phyloP scores from a whole-genome alignment of 2,888 invertebrate species.

The Philonicus albiceps region DNA sequence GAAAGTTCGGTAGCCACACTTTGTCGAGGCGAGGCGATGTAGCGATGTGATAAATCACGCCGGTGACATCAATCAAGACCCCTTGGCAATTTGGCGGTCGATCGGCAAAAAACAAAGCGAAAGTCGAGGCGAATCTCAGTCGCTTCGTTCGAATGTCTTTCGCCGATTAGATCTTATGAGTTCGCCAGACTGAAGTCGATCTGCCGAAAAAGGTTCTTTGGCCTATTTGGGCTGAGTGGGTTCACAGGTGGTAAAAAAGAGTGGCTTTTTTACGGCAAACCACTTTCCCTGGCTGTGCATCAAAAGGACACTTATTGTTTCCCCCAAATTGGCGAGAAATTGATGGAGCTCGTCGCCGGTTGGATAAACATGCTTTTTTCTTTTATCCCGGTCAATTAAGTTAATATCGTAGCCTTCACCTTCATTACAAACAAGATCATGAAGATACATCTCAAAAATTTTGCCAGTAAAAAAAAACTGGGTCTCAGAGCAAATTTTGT shows the following conservation, averaged over 20 bases:
- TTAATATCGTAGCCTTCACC: not conserved
- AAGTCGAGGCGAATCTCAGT: not conserved
- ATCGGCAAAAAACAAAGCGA: not conserved
- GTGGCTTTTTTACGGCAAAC: not conserved
- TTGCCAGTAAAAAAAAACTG: not conserved
- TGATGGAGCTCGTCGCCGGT: not conserved
- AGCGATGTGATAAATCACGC: conserved; percentile 7
- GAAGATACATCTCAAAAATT: not conserved
- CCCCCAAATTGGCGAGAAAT: not conserved
- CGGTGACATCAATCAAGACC: conserved; percentile 8
- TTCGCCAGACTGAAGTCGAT: not conserved
- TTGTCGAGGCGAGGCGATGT: not conserved
- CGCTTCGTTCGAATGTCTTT: not conserved
- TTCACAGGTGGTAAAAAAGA: not conserved
- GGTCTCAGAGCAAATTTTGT: not conserved
- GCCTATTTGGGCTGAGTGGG: not conserved
- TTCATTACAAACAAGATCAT: not conserved
- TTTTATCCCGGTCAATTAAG: not conserved
- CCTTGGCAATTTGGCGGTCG: not conserved
- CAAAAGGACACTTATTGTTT: not conserved
- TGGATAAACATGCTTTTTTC: not conserved
- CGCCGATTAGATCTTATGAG: not conserved
- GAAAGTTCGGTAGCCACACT: conserved; percentile 19
- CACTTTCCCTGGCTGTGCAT: not conserved
- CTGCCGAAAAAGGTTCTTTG: not conserved